Base-by-base conservation (phyloP, 2,113 vertebrate species). In the Pygoscelis adeliae region DNA sequence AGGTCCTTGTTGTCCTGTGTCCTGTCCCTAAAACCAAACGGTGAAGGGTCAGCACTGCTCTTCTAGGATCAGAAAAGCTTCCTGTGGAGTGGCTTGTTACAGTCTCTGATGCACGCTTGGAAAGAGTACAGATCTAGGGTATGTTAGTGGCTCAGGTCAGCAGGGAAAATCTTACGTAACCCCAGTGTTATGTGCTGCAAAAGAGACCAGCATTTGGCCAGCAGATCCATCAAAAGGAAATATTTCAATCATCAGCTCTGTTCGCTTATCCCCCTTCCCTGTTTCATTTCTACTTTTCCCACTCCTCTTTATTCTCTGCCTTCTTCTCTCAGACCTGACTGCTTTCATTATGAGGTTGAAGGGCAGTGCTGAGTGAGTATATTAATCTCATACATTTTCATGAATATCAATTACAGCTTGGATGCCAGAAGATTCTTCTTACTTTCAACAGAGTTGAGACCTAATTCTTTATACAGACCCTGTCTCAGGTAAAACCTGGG, bases 311-410 rank as follows among this genome's bases (percentile, higher is more conserved):
- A n/a, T 89, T 55, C 69, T 90, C 34, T 1, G 2, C 72, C 53
- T 8, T 59, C 79, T 90, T 84, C 74, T 83, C 38, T 29, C 88
- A 66, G 82, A 81, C 53, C 71, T 77, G 78, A 49, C 53, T 93
- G 71, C 83, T 88, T 86, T 81, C 69, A 61, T 87, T 80, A 74
- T 56, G 86, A 87, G 82, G 90, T 58, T 93, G 95, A 96, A 90
- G 93, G 93, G 92, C 90, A 93, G 55, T 63, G 73, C 78, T 4
- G 27, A 84, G 69, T 46, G 87, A 90, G 50, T 56, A 50, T 66
- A 50, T 96, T 94, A 83, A 95, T 96, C 87, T 92, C 77, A 66
- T 82, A 78, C 82, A 92, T 95, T 97, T 97, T 94, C 92, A 94
- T 95, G 93, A 96, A 94, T 83, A 89, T 91, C 87, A 93, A 86